These are phyloP conservation scores for Cephus pygmeus DNA, from an alignment of 2,888 invertebrate genomes.

Conservation along the genomic window DNA sequence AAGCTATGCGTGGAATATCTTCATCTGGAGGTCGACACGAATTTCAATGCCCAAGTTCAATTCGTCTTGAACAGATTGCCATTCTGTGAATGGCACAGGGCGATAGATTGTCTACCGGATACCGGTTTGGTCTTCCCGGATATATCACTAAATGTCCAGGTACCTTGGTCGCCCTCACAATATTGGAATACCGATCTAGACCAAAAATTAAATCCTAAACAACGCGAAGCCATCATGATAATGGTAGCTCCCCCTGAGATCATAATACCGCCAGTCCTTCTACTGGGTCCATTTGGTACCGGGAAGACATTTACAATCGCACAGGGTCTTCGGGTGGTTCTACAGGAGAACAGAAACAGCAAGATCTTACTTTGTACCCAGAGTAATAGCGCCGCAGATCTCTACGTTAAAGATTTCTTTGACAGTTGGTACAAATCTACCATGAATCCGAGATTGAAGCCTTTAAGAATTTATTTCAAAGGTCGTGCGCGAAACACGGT, in stretches of 20 bases:
- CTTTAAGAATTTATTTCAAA: constrained; percentile 83
- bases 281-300: constrained; percentile 87
- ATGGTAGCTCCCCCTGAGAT: constrained; percentile 76
- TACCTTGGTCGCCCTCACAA: constrained; percentile 77
- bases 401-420: constrained; percentile 86
- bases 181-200: constrained; percentile 77
- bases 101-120: constrained; percentile 80
- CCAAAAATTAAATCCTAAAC: constrained; percentile 78
- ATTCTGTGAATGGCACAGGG: constrained; percentile 87
- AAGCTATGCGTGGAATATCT: constrained; percentile 74
- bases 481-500: constrained; percentile 84
- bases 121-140: constrained; percentile 80
- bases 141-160: constrained; percentile 66
- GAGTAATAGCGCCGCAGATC: constrained; percentile 87
- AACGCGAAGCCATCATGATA: constrained; percentile 81
- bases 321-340: constrained; percentile 61
- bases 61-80: constrained; percentile 84
- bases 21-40: constrained; percentile 72
- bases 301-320: constrained; percentile 89
- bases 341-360: constrained; percentile 73
- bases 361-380: constrained; percentile 86
- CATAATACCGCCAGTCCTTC: constrained; percentile 76
- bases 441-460: constrained; percentile 71
- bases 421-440: constrained; percentile 80
- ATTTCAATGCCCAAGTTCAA: constrained; percentile 78